phyloP scores from a whole-genome alignment of 23 tunicate genomes.

The Styela plicata region DNA sequence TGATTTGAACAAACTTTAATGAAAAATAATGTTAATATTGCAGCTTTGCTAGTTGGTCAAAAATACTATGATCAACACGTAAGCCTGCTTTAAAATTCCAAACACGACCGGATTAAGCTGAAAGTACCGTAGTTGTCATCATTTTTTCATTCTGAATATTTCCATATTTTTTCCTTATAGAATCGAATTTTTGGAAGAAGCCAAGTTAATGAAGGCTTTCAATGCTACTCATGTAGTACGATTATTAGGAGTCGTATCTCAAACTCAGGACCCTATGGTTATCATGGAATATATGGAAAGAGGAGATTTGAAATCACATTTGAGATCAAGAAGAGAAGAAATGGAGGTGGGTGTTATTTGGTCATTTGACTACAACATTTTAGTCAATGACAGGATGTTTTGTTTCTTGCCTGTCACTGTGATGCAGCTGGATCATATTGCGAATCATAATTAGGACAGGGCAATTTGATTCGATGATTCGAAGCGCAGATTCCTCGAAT shows the following conservation, averaged over 20 bases:
- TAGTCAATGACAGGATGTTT: too few species aligned
- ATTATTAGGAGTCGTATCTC: conserved; percentile 72
- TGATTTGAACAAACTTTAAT: background rate
- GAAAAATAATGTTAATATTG: background rate
- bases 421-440: background rate
- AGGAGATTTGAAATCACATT: conserved; percentile 73
- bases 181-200: conserved; percentile 80
- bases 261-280: conserved; percentile 54
- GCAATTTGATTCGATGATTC: background rate
- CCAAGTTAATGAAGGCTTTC: conserved; percentile 80
- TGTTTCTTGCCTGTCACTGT: too few species aligned
- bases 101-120: too few species aligned
- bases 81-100: too few species aligned
- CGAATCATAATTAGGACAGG: background rate
- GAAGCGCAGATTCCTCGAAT: background rate
- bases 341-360: conserved; percentile 44
- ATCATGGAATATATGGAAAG: conserved; percentile 82
- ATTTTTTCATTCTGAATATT: background rate
- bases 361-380: background rate
- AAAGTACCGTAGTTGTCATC: too few species aligned
- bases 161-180: conserved; percentile 22
- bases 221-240: conserved; percentile 79
- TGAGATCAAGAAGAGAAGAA: conserved; percentile 56
- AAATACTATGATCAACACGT: too few species aligned
- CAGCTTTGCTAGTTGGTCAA: background rate